Evolutionary conservation across 1,140 invertebrate genomes (phyloP).

Genomic region (Elysia chlorotica): DNA sequence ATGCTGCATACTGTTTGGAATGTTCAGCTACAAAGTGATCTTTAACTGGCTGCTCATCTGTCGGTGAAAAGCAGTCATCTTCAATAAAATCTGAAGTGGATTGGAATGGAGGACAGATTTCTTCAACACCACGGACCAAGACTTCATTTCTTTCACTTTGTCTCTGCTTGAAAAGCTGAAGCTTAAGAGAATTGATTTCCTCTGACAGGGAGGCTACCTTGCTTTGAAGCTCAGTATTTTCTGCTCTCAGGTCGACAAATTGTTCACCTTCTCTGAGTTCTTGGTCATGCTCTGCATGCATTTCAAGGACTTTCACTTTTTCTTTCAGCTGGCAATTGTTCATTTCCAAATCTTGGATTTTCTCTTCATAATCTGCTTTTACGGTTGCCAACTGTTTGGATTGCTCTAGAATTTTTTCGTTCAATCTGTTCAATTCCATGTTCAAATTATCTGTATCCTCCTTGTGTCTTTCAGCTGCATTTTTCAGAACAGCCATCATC

Average conservation of each 20-base stretch:
- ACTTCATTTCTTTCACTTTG: not conserved
- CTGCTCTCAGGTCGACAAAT: not conserved
- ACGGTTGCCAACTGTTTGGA: not conserved
- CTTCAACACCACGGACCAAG: not conserved
- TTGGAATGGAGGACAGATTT: not conserved
- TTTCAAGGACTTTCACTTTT: not conserved
- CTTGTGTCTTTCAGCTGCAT: slow-evolving; percentile 1
- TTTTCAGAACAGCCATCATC: slow-evolving; percentile 6
- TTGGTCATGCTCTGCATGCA: not conserved
- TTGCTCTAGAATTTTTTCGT: too few species aligned
- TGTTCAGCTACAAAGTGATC: slow-evolving; percentile 18
- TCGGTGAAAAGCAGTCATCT: slow-evolving; percentile 1
- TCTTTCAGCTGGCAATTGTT: slow-evolving; percentile 3
- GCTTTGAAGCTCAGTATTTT: not conserved
- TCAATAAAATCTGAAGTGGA: not conserved
- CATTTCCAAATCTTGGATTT: not conserved
- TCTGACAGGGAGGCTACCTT: not conserved
- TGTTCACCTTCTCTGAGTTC: not conserved
- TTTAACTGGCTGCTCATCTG: not conserved
- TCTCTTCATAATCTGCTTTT: not conserved
- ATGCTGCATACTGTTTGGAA: not conserved
- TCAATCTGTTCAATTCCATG: too few species aligned
- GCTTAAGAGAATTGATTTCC: not conserved
- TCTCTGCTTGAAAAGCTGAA: not conserved
- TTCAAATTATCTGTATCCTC: too few species aligned